A percentile compares a stretch with the other conserved stretches of the same genome.
phyloP scores from a whole-genome alignment of 2,797 vertebrate genomes.

The Diceros bicornis region DNA sequence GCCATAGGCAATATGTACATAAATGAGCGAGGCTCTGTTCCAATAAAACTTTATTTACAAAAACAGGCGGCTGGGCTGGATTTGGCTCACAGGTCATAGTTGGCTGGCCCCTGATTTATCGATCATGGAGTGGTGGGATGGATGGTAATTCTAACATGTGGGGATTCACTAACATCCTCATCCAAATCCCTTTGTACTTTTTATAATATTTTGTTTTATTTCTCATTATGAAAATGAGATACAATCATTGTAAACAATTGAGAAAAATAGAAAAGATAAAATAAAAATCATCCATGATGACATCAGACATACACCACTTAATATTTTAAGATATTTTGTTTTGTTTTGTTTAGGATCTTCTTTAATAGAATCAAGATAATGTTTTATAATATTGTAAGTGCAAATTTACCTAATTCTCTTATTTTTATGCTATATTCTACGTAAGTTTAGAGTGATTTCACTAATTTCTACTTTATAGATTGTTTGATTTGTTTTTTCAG shows the following conservation, averaged over 20 bases:
- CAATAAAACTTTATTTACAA: slow-evolving; percentile 57
- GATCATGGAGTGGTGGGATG: not conserved
- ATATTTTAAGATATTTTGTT: not conserved
- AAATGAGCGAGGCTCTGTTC: not conserved
- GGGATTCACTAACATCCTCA: not conserved
- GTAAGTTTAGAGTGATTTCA: not conserved
- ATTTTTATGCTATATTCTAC: not conserved
- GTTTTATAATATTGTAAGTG: not conserved
- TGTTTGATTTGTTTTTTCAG: not conserved
- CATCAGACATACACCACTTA: not conserved
- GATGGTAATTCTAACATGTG: not conserved
- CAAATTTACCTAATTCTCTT: not conserved
- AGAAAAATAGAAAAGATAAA: not conserved
- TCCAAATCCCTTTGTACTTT: not conserved
- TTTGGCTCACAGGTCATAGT: not conserved
- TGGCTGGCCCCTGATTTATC: not conserved
- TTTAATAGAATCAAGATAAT: not conserved
- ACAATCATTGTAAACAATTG: not conserved
- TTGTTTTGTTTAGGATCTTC: not conserved
- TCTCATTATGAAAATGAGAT: not conserved
- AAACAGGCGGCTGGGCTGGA: not conserved
- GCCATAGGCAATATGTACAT: not conserved
- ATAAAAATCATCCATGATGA: not conserved
- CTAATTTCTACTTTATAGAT: not conserved
- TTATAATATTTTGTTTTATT: slow-evolving; percentile 31